Base-by-base conservation (phyloP, 2,888 invertebrate species). In the Asteroscopus sphinx region DNA sequence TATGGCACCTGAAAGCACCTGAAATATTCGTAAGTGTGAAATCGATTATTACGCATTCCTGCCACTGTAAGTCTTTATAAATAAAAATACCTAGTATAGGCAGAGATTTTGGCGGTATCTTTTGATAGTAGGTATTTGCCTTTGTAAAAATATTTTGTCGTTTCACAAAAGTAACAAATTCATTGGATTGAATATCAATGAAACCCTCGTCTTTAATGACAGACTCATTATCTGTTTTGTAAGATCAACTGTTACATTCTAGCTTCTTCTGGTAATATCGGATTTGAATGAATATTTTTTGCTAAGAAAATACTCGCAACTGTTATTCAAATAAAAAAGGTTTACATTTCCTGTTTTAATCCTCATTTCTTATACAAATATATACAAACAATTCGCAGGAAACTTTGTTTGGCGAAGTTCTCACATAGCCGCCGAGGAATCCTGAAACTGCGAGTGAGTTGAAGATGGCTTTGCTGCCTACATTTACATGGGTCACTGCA, bases 281-380 rank as follows among this genome's bases (percentile, higher is more conserved):
- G 36, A 62, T 37, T 16, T 9, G 36, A 48, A 25, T 46, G 25
- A 48, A 26, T 45, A 36, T 25, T 61, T 36, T 59, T 55, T 51
- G 16, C 21, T 8, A 25, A 37, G 41, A 64, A 67, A 60, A 69
- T 76, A 76, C 69, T 60, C 56, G 64, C 51, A 69, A 57, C 58
- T 69, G 75, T 70, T 75, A 76, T 76, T 70, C 60, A 72, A 67
- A 65, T 75, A 84, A 86, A 81, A 84, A 84, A 85, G 81, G 74
- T 79, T 79, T 76, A 79, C 81, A 79, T 79, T 88, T 88, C 83
- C 84, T 84, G 80, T 83, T 85, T 79, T 81, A 76, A 75, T 80
- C 64, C 88, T 90, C 87, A 91, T 91, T 90, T 88, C 88, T 87
- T 87, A 90, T 82, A 88, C 89, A 89, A 91, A 91, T 91, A 81